Percentiles rank a stretch among this genome's conserved stretches.
Conservation (phyloP, 2,113 vertebrate genomes). For the Apeltes quadracus region DNA sequence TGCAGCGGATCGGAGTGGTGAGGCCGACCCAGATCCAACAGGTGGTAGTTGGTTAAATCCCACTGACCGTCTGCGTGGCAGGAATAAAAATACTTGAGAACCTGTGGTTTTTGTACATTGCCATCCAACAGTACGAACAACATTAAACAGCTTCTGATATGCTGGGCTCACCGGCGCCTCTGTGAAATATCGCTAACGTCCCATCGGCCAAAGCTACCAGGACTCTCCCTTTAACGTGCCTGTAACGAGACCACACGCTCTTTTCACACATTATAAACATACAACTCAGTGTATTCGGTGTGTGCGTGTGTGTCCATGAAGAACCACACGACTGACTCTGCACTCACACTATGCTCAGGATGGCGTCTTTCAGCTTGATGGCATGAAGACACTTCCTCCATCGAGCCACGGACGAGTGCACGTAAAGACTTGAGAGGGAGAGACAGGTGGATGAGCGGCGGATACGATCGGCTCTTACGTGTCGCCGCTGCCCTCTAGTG, state of each 20-base stretch:
- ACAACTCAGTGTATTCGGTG: not conserved
- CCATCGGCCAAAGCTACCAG: conserved; percentile 95
- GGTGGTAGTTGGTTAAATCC: conserved; percentile 97
- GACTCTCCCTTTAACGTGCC: conserved; percentile 95
- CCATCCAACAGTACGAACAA: not conserved
- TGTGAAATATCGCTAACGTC: conserved; percentile 95
- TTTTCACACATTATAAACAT: not conserved
- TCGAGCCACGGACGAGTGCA: conserved; percentile 93
- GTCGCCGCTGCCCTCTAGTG: conserved; percentile 39
- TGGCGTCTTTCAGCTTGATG: conserved; percentile 97
- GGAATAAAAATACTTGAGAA: conserved; percentile 17
- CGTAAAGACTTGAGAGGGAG: conserved; percentile 86
- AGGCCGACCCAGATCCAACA: conserved; percentile 95
- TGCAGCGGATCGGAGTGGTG: conserved; percentile 98
- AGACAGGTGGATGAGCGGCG: not conserved
- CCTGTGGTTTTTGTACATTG: not conserved
- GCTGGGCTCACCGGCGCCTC: conserved; percentile 84
- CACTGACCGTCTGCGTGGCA: conserved; percentile 88
- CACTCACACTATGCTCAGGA: conserved; percentile 95
- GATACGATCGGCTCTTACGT: not conserved
- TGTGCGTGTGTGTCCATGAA: not conserved
- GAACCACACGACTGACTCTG: not conserved
- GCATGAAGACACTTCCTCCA: conserved; percentile 99
- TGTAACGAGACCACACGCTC: conserved; percentile 58
- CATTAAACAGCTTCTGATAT: not conserved